These are phyloP conservation scores for Labeo calbasu DNA, from an alignment of 2,797 vertebrate genomes.

Conservation along the genomic window DNA sequence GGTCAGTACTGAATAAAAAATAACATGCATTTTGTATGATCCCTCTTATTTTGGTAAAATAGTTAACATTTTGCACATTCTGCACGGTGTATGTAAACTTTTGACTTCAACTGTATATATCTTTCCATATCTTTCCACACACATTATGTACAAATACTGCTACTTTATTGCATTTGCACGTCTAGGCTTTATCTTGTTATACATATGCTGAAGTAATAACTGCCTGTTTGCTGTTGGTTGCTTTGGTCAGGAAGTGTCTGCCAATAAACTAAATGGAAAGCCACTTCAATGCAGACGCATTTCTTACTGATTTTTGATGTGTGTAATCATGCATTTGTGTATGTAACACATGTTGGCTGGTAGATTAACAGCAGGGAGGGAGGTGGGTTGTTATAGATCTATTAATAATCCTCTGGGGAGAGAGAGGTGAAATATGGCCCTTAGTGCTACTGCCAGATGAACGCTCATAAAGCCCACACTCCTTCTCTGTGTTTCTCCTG, in stretches of 20 bases:
- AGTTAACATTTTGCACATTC: too few species aligned
- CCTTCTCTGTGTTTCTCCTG: slow-evolving; percentile 1
- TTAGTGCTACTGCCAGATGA: not conserved
- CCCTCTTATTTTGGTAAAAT: too few species aligned
- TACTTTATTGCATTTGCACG: not conserved
- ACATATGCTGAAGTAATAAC: not conserved
- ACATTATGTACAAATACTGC: not conserved
- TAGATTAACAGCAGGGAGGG: slow-evolving; percentile 36
- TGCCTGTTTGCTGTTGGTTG: slow-evolving; percentile 19
- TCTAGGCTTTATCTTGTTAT: not conserved
- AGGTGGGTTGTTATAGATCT: slow-evolving; percentile 35
- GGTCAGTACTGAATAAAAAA: too few species aligned
- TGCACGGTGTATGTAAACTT: too few species aligned
- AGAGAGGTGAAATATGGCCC: slow-evolving; percentile 17
- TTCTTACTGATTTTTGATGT: slow-evolving; percentile 12
- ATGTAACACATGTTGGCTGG: slow-evolving; percentile 31
- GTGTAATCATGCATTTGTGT: slow-evolving; percentile 29
- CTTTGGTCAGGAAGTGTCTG: slow-evolving; percentile 26
- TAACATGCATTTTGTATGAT: too few species aligned
- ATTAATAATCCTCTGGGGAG: slow-evolving; percentile 38
- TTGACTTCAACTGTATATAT: too few species aligned
- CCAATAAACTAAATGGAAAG: slow-evolving; percentile 21
- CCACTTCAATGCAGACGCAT: slow-evolving; percentile 6
- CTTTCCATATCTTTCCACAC: not conserved
- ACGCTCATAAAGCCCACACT: slow-evolving; percentile 20